A percentile compares a stretch with the other conserved stretches of the same genome.
Conservation (phyloP, 2,888 invertebrate species). For the Vanessa cardui region DNA sequence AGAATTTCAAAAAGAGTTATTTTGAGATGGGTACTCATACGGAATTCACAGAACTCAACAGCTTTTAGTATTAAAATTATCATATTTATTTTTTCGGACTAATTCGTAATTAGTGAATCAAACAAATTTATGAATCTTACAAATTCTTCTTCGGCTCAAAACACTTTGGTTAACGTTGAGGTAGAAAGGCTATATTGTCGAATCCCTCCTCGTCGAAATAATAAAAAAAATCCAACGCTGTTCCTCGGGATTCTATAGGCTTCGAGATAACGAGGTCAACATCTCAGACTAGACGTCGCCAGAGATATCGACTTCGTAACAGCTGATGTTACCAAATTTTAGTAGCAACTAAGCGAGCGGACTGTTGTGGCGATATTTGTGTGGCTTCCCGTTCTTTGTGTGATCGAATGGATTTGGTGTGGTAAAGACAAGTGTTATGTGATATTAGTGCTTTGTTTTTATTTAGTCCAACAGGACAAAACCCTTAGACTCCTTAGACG, state of each 20-base stretch:
- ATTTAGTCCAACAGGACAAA: neutral
- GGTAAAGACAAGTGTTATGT: neutral
- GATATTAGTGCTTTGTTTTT: neutral
- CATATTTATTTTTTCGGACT: too few relatives aligned
- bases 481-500: neutral
- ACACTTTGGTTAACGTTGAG: slow-evolving; percentile 13
- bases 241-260: slow-evolving; percentile 49
- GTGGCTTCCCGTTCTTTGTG: slow-evolving; percentile 17
- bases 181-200: slow-evolving; percentile 18
- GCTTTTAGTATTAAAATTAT: too few relatives aligned
- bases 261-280: slow-evolving; percentile 71
- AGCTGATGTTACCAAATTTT: slow-evolving; percentile 72
- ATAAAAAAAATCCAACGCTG: slow-evolving; percentile 38
- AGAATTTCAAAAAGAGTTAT: neutral
- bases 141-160: slow-evolving; percentile 2
- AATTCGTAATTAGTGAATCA: neutral
- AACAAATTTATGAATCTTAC: neutral
- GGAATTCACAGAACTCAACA: neutral
- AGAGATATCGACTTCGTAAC: slow-evolving; percentile 72
- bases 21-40: too few relatives aligned
- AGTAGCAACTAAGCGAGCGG: slow-evolving; percentile 55
- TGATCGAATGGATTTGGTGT: neutral
- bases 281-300: slow-evolving; percentile 76
- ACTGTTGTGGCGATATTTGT: slow-evolving; percentile 48
- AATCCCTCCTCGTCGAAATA: slow-evolving; percentile 25